A percentile compares a stretch with the other conserved stretches of the same genome.
These are phyloP conservation scores for Periophthalmodon schlosseri DNA, from an alignment of 2,113 vertebrate genomes.

Conservation along the genomic window DNA sequence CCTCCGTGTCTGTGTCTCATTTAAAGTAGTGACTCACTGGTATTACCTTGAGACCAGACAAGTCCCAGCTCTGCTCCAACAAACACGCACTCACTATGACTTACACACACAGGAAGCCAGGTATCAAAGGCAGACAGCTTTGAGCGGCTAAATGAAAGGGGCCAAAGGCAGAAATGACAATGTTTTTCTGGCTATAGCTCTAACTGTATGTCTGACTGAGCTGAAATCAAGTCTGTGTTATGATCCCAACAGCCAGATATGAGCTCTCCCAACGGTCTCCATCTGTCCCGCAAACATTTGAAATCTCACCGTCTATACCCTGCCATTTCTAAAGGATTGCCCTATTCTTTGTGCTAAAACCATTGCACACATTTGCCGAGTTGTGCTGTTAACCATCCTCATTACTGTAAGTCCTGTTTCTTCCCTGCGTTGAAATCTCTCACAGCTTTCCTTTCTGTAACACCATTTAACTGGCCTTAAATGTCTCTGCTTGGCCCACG, in stretches of 20 bases:
- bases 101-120: conserved; percentile 41
- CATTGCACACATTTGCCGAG: conserved; percentile 19
- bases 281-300: conserved; percentile 68
- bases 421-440: conserved; percentile 19
- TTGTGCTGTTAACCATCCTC: conserved; percentile 42
- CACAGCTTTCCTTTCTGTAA: conserved; percentile 38
- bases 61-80: conserved; percentile 39
- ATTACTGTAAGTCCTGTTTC: conserved; percentile 33
- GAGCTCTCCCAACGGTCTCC: conserved; percentile 67
- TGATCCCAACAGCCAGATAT: conserved; percentile 67
- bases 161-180: conserved; percentile 57
- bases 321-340: conserved; percentile 17
- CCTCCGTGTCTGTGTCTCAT: conserved; percentile 14
- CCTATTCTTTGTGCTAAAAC: conserved; percentile 36
- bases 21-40: conserved; percentile 50
- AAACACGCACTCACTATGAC: conserved; percentile 1
- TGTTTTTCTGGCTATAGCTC: conserved; percentile 61
- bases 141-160: conserved; percentile 63
- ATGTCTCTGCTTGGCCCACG: conserved; percentile 42
- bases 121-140: conserved; percentile 58
- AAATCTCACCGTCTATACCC: conserved; percentile 53
- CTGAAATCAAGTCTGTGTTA: conserved; percentile 67
- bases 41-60: conserved; percentile 58
- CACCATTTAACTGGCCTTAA: conserved; percentile 45
- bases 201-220: conserved; percentile 58